Evolutionary conservation across 1,140 invertebrate species (phyloP), one percentile per base, ranked within the genome.

Genomic region (Heterodera schachtii): DNA sequence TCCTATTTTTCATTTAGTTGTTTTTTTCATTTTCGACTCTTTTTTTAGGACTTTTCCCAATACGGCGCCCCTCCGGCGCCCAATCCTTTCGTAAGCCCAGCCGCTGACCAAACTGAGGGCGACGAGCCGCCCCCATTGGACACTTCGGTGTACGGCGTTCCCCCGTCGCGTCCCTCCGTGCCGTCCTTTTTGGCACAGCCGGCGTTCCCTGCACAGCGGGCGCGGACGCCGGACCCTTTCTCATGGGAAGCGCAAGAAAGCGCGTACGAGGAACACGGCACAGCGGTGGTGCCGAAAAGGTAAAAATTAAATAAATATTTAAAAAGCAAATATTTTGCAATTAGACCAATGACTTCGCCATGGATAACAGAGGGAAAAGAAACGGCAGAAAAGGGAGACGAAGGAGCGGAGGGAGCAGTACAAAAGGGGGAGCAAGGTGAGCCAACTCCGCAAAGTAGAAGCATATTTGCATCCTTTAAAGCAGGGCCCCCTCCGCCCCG

Each of bases 201-300:
- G n/a, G 7, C 80, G 52, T 69, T 86, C 3, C 86, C 84, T 3
- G 79, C 78, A 3, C 76, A 77, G 67, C 52, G 71, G 43, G 41
- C 86, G 8, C 70, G 83, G 73, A 80, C 80, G 13, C 87, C 83
- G 3, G 86, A 87, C 80, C 86, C 86, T 47, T 87, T 84, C 69
- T 85, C 86, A 3, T 87, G 86, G 86, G 86, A 87, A 47, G 87
- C 81, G n/a, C 87, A 89, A 67, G 86, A 86, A 49, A 84, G 57
- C 43, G 47, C 77, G 31, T 78, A 76, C 8, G 78, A 71, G 49
- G 66, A 82, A 47, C 64, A 70, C 19, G 67, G 79, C n/a, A 66
- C 41, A 31, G 80, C 69, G 7, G 5, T 66, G 46, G 76, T 52
- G 43, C 75, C 73, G 19, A 70, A 79, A 47, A 52, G 79, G 44